Evolutionary conservation across 2,888 invertebrate genomes (phyloP), one percentile per base, ranked within the genome.

Genomic region (Dryococelus australis): DNA sequence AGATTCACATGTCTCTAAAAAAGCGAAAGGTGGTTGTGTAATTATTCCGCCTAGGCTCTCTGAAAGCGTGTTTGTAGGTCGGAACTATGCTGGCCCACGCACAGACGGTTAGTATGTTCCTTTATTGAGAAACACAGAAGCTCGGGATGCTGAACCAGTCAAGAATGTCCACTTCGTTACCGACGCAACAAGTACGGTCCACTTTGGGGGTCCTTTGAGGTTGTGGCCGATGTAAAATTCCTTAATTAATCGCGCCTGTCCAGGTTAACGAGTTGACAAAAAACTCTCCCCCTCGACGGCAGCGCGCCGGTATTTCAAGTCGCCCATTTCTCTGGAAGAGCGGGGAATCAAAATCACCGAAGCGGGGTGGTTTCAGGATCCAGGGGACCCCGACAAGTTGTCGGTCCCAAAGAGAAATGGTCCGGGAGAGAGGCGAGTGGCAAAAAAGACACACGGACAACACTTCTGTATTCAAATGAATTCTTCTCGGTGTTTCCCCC

Each of bases 391-490:
- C 10, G 51, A 51, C 51, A 24, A 65, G 65, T 65, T 65, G 65
- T 65, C 65, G 65, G 20, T 10, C 65, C 35, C 35, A 35, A 16
- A 16, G 65, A 65, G 65, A 65, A 65, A 65, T 65, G 65, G 65
- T n/a, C 65, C 65, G 65, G 47, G 4, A 10, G 47, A 47, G 12
- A 24, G 51, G 24, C 6, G 65, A 24, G 65, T 65, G 65, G 65
- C 65, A 65, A n/a, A 65, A 65, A 65, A 65, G n/a, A 65, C 65
- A 65, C 65, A 65, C 65, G 24, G 65, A 65, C n/a, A 65, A n/a
- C 65, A 65, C 65, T 65, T 65, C 65, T 65, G 65, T 65, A 65
- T 65, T 65, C 65, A 65, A 65, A 65, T 65, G 65, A 65, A 65
- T 65, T 65, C 65, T 65, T 65, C 47, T 47, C 47, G 47, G 47